These are phyloP conservation scores for Rhinichthys osculus DNA, from an alignment of 2,797 vertebrate genomes.

Conservation along the genomic window DNA sequence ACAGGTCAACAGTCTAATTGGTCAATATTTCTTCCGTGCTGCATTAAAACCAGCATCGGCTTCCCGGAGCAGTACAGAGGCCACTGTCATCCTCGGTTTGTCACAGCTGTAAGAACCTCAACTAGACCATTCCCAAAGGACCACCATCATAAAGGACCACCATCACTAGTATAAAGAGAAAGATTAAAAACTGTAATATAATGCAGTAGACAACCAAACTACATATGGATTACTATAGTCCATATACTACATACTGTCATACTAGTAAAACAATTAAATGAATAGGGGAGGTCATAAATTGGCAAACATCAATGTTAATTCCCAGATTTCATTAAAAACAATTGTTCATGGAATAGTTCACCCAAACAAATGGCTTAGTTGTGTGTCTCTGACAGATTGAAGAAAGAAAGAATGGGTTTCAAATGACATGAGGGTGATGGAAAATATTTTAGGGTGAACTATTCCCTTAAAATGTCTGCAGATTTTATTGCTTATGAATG, in stretches of 20 bases:
- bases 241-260: neutral
- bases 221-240: neutral
- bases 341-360: neutral
- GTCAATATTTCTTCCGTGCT: slow-evolving; percentile 59
- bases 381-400: neutral
- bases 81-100: slow-evolving; percentile 32
- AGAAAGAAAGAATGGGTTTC: neutral
- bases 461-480: neutral
- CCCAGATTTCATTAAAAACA: neutral
- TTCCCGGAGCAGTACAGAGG: slow-evolving; percentile 44
- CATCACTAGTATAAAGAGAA: neutral
- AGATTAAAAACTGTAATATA: neutral
- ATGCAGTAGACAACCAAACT: neutral
- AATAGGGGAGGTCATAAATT: neutral
- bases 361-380: neutral
- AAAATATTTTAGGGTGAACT: neutral
- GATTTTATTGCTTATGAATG: slow-evolving; percentile 1
- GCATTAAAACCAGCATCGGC: slow-evolving; percentile 52
- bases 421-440: neutral
- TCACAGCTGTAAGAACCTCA: slow-evolving; percentile 42
- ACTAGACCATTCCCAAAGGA: slow-evolving; percentile 45
- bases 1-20: slow-evolving; percentile 62
- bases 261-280: neutral
- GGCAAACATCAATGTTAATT: neutral
- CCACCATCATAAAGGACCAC: slow-evolving; percentile 30